phyloP scores from a whole-genome alignment of 92 coral and sea anemone species.

The Porites divaricata region DNA sequence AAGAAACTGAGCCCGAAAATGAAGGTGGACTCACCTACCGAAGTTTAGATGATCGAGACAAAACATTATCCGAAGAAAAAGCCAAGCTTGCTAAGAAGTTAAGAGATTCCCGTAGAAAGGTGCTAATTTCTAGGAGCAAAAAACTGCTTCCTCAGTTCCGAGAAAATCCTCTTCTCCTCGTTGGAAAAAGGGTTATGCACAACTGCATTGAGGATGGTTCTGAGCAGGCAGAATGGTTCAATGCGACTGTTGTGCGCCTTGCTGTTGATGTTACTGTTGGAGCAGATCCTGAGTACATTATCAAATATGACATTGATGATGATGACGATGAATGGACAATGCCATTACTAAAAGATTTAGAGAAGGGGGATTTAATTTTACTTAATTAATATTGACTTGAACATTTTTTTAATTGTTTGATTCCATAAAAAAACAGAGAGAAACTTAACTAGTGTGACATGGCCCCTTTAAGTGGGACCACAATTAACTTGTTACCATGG shows the following conservation, averaged over 20 bases:
- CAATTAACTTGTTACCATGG: slow-evolving; percentile 27
- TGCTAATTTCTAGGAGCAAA: slow-evolving; percentile 20
- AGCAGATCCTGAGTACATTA: slow-evolving; percentile 14
- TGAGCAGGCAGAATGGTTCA: slow-evolving; percentile 24
- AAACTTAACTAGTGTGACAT: neutral
- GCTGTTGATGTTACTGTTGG: slow-evolving; percentile 6
- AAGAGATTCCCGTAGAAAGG: slow-evolving; percentile 28
- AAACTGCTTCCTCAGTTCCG: slow-evolving; percentile 13
- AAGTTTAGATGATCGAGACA: slow-evolving; percentile 7
- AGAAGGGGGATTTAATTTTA: slow-evolving; percentile 11
- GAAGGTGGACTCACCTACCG: slow-evolving; percentile 27
- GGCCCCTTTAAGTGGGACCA: slow-evolving; percentile 6
- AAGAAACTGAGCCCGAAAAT: slow-evolving; percentile 26
- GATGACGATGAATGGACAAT: slow-evolving; percentile 38
- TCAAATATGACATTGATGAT: slow-evolving; percentile 28
- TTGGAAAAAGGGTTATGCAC: slow-evolving; percentile 30
- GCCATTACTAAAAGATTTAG: slow-evolving; percentile 23
- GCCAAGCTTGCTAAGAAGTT: slow-evolving; percentile 32
- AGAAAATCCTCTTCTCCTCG: slow-evolving; percentile 31
- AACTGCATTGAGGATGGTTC: slow-evolving; percentile 8
- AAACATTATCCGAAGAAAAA: slow-evolving; percentile 37
- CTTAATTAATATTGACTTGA: slow-evolving; percentile 18
- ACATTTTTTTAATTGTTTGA: neutral
- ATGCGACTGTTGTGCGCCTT: slow-evolving; percentile 7
- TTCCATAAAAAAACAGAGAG: neutral